phyloP scores from a whole-genome alignment of 2,797 vertebrate species.

The Oryzias dopingdopingensis region DNA sequence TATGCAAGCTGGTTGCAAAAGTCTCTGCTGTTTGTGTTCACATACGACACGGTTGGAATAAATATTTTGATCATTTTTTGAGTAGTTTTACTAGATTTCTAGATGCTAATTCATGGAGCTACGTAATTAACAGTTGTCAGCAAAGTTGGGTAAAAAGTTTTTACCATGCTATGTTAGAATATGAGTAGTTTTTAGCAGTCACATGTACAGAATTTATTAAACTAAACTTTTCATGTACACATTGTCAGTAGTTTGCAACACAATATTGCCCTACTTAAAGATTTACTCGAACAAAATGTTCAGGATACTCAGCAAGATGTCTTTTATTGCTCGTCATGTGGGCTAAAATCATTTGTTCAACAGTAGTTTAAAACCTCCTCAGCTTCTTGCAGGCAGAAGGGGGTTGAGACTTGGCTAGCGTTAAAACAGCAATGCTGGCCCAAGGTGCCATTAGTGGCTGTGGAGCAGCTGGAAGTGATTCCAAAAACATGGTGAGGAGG shows the following conservation, averaged over 20 bases:
- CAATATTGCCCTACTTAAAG: constrained; percentile 13
- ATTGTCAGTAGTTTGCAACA: background rate
- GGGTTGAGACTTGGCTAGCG: constrained; percentile 70
- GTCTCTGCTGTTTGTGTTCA: background rate
- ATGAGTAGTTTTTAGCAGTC: too few relatives aligned
- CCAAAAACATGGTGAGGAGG: constrained; percentile 75
- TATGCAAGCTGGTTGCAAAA: constrained; percentile 40
- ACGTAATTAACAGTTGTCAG: too few relatives aligned
- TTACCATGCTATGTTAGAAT: too few relatives aligned
- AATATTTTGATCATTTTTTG: too few relatives aligned
- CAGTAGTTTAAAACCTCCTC: constrained; percentile 73
- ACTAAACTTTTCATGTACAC: too few relatives aligned
- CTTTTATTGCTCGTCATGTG: constrained; percentile 61
- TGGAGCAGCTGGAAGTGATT: constrained; percentile 82
- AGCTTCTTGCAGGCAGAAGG: constrained; percentile 58
- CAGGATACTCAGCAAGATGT: constrained; percentile 49
- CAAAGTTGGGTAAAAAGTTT: too few relatives aligned
- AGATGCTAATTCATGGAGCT: too few relatives aligned
- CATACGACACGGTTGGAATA: too few relatives aligned
- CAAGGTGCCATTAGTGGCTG: constrained; percentile 79
- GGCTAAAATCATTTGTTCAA: constrained; percentile 71
- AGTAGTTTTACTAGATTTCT: too few relatives aligned
- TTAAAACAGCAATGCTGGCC: constrained; percentile 76
- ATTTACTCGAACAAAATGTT: constrained; percentile 38
- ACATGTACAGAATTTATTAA: too few relatives aligned